phyloP scores from a whole-genome alignment of 1,140 invertebrate species.

The Aphelenchoides besseyi region DNA sequence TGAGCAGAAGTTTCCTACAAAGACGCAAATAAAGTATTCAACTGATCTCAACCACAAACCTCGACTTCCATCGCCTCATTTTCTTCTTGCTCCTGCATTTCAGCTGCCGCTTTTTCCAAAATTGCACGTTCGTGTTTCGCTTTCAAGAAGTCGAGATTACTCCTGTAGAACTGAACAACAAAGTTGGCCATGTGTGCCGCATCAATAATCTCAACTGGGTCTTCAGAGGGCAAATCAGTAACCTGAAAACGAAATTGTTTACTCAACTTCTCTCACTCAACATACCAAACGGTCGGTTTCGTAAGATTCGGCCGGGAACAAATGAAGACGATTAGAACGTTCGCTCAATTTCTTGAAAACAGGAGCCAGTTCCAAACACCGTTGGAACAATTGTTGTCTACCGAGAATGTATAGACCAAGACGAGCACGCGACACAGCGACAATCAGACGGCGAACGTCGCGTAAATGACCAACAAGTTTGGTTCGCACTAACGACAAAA shows the following conservation, averaged over 20 bases:
- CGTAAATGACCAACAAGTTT: constrained; percentile 90
- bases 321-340: constrained; percentile 41
- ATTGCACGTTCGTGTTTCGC: constrained; percentile 35
- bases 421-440: constrained; percentile 95
- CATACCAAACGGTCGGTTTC: constrained; percentile 39
- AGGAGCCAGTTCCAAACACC: constrained; percentile 91
- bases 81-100: constrained; percentile 24
- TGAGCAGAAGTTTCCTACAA: too few relatives aligned
- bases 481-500: constrained; percentile 90
- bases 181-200: constrained; percentile 56
- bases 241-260: constrained; percentile 24
- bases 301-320: constrained; percentile 55
- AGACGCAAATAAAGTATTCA: too few relatives aligned
- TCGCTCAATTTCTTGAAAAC: constrained; percentile 79
- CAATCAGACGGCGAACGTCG: constrained; percentile 90
- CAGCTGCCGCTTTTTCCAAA: constrained; percentile 19
- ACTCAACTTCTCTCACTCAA: constrained; percentile 2
- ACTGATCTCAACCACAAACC: too few relatives aligned
- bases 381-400: constrained; percentile 82
- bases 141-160: constrained; percentile 49
- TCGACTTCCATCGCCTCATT: constrained; percentile 21
- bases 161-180: constrained; percentile 59
- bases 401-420: constrained; percentile 95
- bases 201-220: constrained; percentile 52
- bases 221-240: constrained; percentile 20